Percentiles rank a stretch among this genome's conserved stretches.
Evolutionary conservation across 2,113 vertebrate genomes (phyloP).

Genomic region (Nothocercus julius): DNA sequence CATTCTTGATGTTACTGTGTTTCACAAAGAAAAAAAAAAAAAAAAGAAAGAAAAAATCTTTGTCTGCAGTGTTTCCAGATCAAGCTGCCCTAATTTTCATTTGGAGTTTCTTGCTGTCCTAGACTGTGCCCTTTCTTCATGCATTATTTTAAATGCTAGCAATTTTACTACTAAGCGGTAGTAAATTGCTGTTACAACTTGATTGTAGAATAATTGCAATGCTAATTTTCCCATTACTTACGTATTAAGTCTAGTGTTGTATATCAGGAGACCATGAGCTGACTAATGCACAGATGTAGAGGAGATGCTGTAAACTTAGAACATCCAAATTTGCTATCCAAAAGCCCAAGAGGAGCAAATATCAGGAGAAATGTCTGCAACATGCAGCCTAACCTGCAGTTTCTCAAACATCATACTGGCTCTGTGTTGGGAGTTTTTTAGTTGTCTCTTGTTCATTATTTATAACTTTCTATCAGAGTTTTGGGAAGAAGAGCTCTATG

Average conservation of each 20-base stretch:
- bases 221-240: neutral
- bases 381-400: accelerated
- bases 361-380: neutral
- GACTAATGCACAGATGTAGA: neutral
- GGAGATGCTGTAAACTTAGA: neutral
- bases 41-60: neutral
- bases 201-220: neutral
- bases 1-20: neutral
- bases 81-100: neutral
- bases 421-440: neutral
- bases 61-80: neutral
- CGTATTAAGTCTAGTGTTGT: neutral
- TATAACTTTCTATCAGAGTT: neutral
- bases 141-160: neutral
- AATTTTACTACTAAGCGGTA: neutral
- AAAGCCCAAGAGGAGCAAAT: neutral
- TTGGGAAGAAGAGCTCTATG: neutral
- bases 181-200: neutral
- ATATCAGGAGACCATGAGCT: neutral
- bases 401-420: neutral
- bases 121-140: neutral
- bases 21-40: neutral
- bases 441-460: neutral
- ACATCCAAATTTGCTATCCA: neutral
- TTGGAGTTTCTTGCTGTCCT: neutral